Evolutionary conservation across 1,140 invertebrate genomes (phyloP).

Genomic region (Drosophila sechellia): DNA sequence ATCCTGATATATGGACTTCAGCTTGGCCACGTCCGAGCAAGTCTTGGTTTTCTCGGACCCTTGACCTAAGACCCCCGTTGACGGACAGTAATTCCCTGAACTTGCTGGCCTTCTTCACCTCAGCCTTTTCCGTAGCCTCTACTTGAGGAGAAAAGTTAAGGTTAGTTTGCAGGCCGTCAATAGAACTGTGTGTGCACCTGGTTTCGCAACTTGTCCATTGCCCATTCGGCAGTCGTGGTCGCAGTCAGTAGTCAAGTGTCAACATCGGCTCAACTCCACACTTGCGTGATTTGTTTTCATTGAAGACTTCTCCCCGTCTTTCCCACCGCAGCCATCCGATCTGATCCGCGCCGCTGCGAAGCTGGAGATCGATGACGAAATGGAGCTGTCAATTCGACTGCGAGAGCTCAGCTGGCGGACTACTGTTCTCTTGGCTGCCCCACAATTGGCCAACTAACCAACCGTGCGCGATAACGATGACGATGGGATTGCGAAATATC

Average conservation of each 20-base stretch:
- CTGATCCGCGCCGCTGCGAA: not conserved
- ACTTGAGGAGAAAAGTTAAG: constrained; percentile 1
- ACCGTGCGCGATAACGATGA: constrained; percentile 20
- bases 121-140: not conserved
- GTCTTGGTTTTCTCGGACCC: constrained; percentile 8
- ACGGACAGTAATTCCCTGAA: constrained; percentile 64
- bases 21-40: not conserved
- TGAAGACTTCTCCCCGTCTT: constrained; percentile 22
- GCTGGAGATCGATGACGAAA: constrained; percentile 62
- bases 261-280: constrained; percentile 23
- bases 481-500: constrained; percentile 60
- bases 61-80: constrained; percentile 59
- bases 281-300: constrained; percentile 29
- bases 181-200: constrained; percentile 1
- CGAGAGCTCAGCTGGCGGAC: constrained; percentile 30
- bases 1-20: constrained; percentile 55
- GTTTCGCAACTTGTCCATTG: constrained; percentile 25
- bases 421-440: constrained; percentile 38
- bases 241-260: constrained; percentile 25
- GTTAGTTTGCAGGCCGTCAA: not conserved
- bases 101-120: constrained; percentile 10
- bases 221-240: not conserved
- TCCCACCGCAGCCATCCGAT: constrained; percentile 21
- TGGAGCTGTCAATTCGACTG: constrained; percentile 39
- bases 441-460: constrained; percentile 37